Percentiles rank a stretch among this genome's conserved stretches.
phyloP scores from a whole-genome alignment of 2,888 invertebrate genomes.

The Gasteruption jaculator region DNA sequence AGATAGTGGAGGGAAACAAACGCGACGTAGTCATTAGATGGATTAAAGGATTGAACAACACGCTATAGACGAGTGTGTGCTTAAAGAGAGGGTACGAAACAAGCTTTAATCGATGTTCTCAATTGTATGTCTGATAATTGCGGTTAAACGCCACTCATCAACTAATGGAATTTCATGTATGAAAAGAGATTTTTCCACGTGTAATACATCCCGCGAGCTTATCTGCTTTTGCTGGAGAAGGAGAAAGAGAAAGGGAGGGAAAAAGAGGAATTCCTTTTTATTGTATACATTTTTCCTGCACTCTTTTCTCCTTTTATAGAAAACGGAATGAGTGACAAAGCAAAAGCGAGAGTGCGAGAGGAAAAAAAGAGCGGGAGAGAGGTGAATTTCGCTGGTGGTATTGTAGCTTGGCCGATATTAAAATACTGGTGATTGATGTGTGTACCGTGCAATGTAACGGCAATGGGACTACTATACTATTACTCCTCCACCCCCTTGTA shows the following conservation, averaged over 20 bases:
- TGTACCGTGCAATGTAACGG: slow-evolving; percentile 46
- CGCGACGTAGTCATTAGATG: too few relatives aligned
- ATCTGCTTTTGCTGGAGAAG: background rate
- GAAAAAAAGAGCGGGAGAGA: slow-evolving; percentile 11
- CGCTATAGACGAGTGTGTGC: too few relatives aligned
- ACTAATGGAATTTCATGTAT: too few relatives aligned
- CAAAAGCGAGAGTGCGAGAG: slow-evolving; percentile 13
- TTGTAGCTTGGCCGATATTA: slow-evolving; percentile 51
- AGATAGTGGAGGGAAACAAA: too few relatives aligned
- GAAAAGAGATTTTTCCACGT: too few relatives aligned
- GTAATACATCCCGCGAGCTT: background rate
- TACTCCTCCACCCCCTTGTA: slow-evolving; percentile 14
- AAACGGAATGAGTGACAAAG: background rate
- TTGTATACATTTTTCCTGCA: background rate
- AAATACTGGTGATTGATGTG: slow-evolving; percentile 52
- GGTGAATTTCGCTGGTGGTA: slow-evolving; percentile 34
- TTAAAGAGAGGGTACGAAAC: too few relatives aligned
- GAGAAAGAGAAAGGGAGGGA: background rate
- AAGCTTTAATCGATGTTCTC: too few relatives aligned
- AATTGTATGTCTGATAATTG: too few relatives aligned
- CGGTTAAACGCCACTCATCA: too few relatives aligned
- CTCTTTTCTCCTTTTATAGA: background rate
- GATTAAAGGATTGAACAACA: too few relatives aligned
- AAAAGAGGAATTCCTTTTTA: background rate
- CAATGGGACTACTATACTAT: slow-evolving; percentile 13